Evolutionary conservation across 1,140 invertebrate species (phyloP), one percentile per base, ranked within the genome.

Genomic region (Ericerus pela): DNA sequence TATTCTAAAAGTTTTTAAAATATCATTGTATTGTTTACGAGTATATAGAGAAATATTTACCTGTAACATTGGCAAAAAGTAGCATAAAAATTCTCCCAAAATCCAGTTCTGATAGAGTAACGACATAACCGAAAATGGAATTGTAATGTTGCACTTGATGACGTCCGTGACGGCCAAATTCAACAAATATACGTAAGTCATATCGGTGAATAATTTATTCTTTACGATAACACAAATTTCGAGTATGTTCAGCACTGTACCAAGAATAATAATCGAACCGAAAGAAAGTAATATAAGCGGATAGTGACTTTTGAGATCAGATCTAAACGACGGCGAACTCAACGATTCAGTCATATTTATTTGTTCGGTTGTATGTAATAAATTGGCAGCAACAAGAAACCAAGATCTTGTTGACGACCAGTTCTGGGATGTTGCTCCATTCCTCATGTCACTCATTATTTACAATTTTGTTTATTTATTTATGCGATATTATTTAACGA

Each of bases 41-140:
- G n/a, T n/a, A n/a, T n/a, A n/a, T n/a, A n/a, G n/a, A n/a, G n/a
- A n/a, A n/a, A n/a, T n/a, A n/a, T 72, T 68, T 64, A 79, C 77
- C 72, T 85, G 83, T 54, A 85, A 63, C 79, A 85, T 84, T 0
- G 83, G 82, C 41, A 84, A 62, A 64, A 82, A 80, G 62, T 77
- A 82, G 66, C 83, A 85, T 16, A 84, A 64, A 61, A 84, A 79
- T 58, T 80, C 76, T 5, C 82, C 82, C 59, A 83, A 79, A 37
- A 84, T 72, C 82, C 82, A 85, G 65, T 85, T 84, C 60, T 82
- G 76, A 30, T 84, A 69, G 1, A 84, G 71, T 58, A 84, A 69
- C 30, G 83, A 79, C 56, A 78, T 76, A 51, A 85, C 61, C 1
- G 80, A 76, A 1, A 84, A 71, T 4, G 82, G 82, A 59, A 85